phyloP scores from a whole-genome alignment of 2,888 invertebrate species.

The Epicampocera succincta region DNA sequence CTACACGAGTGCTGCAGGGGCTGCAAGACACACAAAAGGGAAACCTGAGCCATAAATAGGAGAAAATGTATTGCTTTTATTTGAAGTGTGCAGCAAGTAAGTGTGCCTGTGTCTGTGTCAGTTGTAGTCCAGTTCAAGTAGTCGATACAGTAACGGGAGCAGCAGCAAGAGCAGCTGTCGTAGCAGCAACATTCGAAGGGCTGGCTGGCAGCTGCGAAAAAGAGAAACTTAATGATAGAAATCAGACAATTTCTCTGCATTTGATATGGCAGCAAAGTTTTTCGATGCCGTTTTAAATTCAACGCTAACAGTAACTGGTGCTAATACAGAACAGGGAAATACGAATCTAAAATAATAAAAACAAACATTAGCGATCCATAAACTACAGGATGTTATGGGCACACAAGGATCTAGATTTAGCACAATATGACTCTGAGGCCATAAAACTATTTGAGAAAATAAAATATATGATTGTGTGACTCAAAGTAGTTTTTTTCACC shows the following conservation, averaged over 20 bases:
- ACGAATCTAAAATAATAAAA: too few species aligned
- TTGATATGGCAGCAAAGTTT: neutral
- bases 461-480: too few species aligned
- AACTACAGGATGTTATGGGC: too few species aligned
- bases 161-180: conserved; percentile 19
- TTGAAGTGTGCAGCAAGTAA: neutral
- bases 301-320: too few species aligned
- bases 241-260: conserved; percentile 19
- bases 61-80: conserved; percentile 3
- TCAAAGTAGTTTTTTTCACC: too few species aligned
- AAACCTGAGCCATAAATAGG: conserved; percentile 14
- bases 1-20: neutral
- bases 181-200: conserved; percentile 5
- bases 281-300: too few species aligned
- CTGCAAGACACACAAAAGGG: conserved; percentile 20
- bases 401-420: too few species aligned
- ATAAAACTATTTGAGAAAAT: too few species aligned
- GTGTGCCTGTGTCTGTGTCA: conserved; percentile 41
- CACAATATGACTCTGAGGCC: too few species aligned
- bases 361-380: too few species aligned
- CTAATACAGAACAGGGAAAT: too few species aligned
- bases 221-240: conserved; percentile 45
- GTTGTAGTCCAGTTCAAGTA: conserved; percentile 1
- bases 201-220: neutral
- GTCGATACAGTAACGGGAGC: neutral